A percentile compares a stretch with the other conserved stretches of the same genome.
Conservation (phyloP, 2,797 vertebrate genomes). For the Australoheros facetus region DNA sequence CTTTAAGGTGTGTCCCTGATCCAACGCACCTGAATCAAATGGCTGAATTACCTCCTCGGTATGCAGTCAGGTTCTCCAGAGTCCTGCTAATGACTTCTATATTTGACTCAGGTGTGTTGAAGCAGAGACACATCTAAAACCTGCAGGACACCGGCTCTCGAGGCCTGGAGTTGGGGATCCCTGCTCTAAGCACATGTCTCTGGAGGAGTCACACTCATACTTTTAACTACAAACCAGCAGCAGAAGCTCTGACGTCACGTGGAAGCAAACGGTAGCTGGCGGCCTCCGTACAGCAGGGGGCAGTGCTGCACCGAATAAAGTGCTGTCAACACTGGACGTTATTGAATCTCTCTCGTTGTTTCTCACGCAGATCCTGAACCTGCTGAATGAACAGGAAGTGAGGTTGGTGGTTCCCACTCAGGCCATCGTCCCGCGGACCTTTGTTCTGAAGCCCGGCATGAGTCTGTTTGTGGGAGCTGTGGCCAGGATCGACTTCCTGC, state of each 20-base stretch:
- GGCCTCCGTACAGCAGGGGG: background rate
- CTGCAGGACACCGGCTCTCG: too few species aligned
- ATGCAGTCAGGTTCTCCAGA: too few species aligned
- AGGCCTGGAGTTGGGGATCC: too few species aligned
- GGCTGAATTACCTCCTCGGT: too few species aligned
- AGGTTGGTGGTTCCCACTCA: conserved; percentile 84
- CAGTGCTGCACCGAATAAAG: background rate
- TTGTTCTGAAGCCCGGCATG: conserved; percentile 85
- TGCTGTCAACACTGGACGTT: background rate
- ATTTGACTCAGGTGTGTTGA: too few species aligned
- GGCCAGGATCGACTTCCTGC: conserved; percentile 88
- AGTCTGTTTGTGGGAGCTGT: conserved; percentile 89
- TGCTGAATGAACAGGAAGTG: conserved; percentile 90
- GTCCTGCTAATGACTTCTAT: too few species aligned
- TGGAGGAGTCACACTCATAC: background rate
- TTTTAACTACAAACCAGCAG: background rate
- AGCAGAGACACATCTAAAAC: too few species aligned
- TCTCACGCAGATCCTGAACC: conserved; percentile 84
- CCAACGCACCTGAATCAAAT: too few species aligned
- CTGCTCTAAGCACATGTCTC: background rate
- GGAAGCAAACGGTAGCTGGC: background rate
- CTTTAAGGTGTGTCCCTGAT: too few species aligned
- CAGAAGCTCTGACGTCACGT: background rate
- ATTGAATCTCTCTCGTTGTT: background rate
- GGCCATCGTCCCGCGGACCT: conserved; percentile 89